Conservation (phyloP, 2,113 vertebrate genomes). For the Gnathonemus echidnorhynchus region DNA sequence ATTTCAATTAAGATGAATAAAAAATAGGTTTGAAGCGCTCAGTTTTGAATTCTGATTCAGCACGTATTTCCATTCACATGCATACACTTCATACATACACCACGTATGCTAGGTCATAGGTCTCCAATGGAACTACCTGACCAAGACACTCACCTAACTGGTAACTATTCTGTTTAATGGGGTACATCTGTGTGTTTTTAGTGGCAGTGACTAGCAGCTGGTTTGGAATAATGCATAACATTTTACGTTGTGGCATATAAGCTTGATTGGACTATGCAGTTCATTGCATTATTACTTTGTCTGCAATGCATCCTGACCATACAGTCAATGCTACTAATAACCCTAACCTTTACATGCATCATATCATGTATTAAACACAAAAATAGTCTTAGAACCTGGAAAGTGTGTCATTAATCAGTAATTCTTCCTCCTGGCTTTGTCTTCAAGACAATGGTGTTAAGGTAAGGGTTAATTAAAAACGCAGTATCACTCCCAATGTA, state of each 20-base stretch:
- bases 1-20: too few relatives aligned
- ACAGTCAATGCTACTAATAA: neutral
- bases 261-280: neutral
- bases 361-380: neutral
- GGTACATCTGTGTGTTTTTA: neutral
- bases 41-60: too few relatives aligned
- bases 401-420: neutral
- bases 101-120: too few relatives aligned
- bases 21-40: too few relatives aligned
- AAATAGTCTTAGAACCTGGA: neutral
- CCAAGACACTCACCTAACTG: too few relatives aligned
- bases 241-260: neutral
- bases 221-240: neutral
- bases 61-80: too few relatives aligned
- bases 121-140: too few relatives aligned
- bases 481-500: too few relatives aligned
- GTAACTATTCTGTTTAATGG: neutral
- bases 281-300: neutral
- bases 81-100: too few relatives aligned
- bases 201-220: neutral
- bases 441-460: too few relatives aligned
- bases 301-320: neutral
- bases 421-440: neutral
- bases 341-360: neutral
- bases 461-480: too few relatives aligned